Evolutionary conservation across 2,113 vertebrate species (phyloP), one percentile per base, ranked within the genome.

Genomic region (Felis chaus): DNA sequence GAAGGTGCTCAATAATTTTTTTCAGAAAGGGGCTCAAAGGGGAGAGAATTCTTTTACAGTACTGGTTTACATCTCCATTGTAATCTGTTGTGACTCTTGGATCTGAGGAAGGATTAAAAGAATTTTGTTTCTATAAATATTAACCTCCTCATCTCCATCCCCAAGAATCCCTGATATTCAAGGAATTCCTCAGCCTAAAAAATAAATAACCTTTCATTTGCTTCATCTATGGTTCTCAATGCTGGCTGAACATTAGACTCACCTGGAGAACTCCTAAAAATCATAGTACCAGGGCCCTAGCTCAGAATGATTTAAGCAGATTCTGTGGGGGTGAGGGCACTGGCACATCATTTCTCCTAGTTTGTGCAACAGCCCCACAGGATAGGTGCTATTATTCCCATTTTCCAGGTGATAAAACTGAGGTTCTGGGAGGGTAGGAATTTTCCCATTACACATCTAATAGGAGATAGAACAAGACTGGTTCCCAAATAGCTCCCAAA

Each of bases 61-160:
- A 85, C 65, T 57, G 21, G 69, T 11, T 66, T 73, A 82, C 16
- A 39, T 10, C 19, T 53, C 33, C 4, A 4, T 89, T 81, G n/a
- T 55, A 82, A 25, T 65, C 23, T 63, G 29, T n/a, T 55, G 1
- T 66, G 71, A 86, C 10, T 71, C 83, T 69, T n/a, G 16, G 31
- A 84, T 74, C 21, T 83, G n/a, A 97, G 57, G 33, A 79, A 92
- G 9, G 9, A 91, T 27, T 63, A 68, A 79, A 53, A 25, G 31
- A 71, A 79, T 65, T 92, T 92, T 94, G 13, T 65, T 90, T 88
- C 68, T 66, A 25, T 90, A 88, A 97, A 66, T 74, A 92, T 41
- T 53, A 68, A 76, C 33, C 31, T 84, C 63, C n/a, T 96, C 36
- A 69, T 92, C n/a, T 78, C 63, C 66, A 84, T 71, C 33, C 53